Evolutionary conservation across 2,888 invertebrate genomes (phyloP).

Genomic region (Megamerina dolium): DNA sequence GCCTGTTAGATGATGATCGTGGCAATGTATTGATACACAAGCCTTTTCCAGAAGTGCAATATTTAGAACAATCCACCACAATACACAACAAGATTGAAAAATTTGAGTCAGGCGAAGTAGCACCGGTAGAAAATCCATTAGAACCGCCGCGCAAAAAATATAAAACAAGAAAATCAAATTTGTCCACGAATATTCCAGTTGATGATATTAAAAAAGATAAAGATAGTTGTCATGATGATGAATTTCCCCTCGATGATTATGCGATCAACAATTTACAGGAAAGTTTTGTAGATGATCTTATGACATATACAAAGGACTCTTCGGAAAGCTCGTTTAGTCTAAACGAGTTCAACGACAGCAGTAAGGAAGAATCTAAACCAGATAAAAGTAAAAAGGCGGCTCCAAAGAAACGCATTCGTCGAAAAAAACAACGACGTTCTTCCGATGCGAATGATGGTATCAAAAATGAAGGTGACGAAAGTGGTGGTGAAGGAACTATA

Average conservation of each 20-base stretch:
- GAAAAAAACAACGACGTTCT: too few relatives aligned
- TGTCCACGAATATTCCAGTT: background rate
- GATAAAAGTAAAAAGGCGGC: too few relatives aligned
- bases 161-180: background rate
- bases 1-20: slow-evolving; percentile 25
- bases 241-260: too few relatives aligned
- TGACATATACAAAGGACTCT: too few relatives aligned
- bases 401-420: too few relatives aligned
- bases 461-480: background rate
- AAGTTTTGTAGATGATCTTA: too few relatives aligned
- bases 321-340: too few relatives aligned
- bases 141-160: background rate
- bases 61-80: slow-evolving; percentile 28
- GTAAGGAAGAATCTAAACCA: too few relatives aligned
- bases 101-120: slow-evolving; percentile 2
- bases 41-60: slow-evolving; percentile 24
- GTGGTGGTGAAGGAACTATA: slow-evolving; percentile 1
- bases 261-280: too few relatives aligned
- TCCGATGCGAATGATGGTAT: background rate
- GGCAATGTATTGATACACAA: slow-evolving; percentile 10
- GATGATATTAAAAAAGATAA: background rate
- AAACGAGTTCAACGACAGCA: too few relatives aligned
- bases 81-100: background rate
- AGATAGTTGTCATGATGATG: background rate
- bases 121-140: background rate